Evolutionary conservation across 2,797 vertebrate species (phyloP), one percentile per base, ranked within the genome.

Genomic region (Sphenopsis melanotis): DNA sequence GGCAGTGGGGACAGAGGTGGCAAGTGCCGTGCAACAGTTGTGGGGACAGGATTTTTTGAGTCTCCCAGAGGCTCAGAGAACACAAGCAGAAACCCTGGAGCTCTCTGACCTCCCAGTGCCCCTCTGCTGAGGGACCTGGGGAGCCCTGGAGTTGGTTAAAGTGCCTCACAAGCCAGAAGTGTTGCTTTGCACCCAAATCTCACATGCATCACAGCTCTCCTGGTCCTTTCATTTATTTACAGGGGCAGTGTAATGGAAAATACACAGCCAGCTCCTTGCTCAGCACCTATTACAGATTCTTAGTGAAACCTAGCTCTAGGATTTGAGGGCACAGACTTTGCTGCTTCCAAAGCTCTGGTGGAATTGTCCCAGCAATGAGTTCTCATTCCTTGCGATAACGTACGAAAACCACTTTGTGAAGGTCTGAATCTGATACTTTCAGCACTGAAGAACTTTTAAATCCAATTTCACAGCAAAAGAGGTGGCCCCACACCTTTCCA

Each of bases 251-350:
- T 8, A 7, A 6, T 23, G 34, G 27, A 57, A 56, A 44, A 77
- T 32, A 18, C 13, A 4, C 0, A 0, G 36, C 49, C 34, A 34
- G 44, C 23, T 55, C 20, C 59, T 29, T 0, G 0, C 24, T 61
- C 46, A 69, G 50, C 26, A 37, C 1, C 0, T 4, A 2, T 26
- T 37, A 55, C 6, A 34, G 26, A 42, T 77, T 22, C 55, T 29
- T 49, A 63, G n/a, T 14, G 64, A 72, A 82, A 57, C 9, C 56
- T 15, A 41, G 3, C 27, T 52, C 41, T 37, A 32, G 11, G 49
- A 55, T 76, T 59, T 49, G 27, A 66, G 44, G 15, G 34, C 0
- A 0, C 63, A 71, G 30, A 83, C 11, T n/a, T 91, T 30, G 17
- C 20, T 68, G n/a, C 29, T 87, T 78, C 59, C 56, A 75, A 60